These are phyloP conservation scores for Setipinna tenuifilis DNA, from an alignment of 2,797 vertebrate species.

Conservation along the genomic window DNA sequence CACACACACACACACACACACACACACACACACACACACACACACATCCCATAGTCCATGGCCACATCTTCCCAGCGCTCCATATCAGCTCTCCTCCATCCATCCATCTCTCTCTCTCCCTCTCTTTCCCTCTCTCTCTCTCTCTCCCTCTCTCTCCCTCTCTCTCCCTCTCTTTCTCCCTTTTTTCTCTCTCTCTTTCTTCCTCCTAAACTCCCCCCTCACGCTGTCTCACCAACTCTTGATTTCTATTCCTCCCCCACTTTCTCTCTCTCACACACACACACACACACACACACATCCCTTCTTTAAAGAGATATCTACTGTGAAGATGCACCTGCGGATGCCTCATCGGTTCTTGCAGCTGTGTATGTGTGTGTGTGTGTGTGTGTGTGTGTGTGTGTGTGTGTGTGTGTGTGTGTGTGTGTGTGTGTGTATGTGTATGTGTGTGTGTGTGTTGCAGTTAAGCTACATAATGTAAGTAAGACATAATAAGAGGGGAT, in stretches of 20 bases:
- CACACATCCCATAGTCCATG: too few species aligned
- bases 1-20: neutral
- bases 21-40: too few species aligned
- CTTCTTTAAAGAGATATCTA: neutral
- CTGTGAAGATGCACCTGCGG: neutral
- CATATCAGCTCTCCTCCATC: neutral
- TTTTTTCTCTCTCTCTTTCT: neutral
- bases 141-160: neutral
- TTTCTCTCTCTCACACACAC: neutral
- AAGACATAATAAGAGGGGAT: too few species aligned
- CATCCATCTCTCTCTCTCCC: neutral
- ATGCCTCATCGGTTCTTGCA: neutral
- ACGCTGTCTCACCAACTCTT: neutral
- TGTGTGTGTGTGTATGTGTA: too few species aligned
- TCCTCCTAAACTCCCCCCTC: too few species aligned
- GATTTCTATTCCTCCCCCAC: neutral
- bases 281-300: too few species aligned
- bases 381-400: too few species aligned
- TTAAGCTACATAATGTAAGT: too few species aligned
- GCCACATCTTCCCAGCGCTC: too few species aligned
- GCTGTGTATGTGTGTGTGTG: neutral
- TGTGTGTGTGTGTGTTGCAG: too few species aligned
- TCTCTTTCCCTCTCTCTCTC: neutral
- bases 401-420: too few species aligned
- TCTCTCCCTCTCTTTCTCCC: neutral